Conservation (phyloP, 2,888 invertebrate species). For the Norana najaformis region DNA sequence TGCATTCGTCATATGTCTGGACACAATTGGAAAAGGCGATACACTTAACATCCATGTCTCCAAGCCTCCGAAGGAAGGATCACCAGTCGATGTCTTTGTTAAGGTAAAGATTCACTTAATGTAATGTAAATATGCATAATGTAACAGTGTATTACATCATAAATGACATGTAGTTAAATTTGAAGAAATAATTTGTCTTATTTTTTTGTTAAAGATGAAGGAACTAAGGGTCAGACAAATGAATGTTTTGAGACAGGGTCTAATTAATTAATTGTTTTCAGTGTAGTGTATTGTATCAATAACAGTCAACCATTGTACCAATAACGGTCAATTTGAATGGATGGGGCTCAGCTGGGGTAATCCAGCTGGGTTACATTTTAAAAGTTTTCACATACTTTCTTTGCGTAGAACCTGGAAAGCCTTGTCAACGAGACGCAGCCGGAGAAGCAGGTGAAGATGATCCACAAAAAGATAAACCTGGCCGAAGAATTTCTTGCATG, state of each 20-base stretch:
- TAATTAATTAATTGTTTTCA: no score
- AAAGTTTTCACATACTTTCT: no score
- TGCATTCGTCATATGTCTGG: constrained; percentile 85
- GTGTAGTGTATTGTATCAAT: no score
- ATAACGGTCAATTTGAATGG: no score
- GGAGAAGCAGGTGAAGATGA: constrained; percentile 51
- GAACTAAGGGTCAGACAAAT: no score
- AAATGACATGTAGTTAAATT: no score
- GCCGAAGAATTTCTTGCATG: constrained; percentile 88
- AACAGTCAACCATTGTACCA: no score
- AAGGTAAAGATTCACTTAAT: constrained; percentile 57
- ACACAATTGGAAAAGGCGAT: constrained; percentile 71
- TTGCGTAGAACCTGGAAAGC: constrained; percentile 21
- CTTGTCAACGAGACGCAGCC: constrained; percentile 6
- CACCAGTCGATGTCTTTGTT: constrained; percentile 69
- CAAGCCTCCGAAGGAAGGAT: constrained; percentile 86
- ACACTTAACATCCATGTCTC: constrained; percentile 88
- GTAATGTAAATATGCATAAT: background rate
- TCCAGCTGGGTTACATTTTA: no score
- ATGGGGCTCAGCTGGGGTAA: no score
- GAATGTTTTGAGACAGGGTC: no score
- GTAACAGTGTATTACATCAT: background rate
- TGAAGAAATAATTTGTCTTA: no score
- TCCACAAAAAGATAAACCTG: constrained; percentile 93
- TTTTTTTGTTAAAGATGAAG: no score